These are phyloP conservation scores for Theretra japonica DNA, from an alignment of 2,888 invertebrate genomes.

Conservation along the genomic window DNA sequence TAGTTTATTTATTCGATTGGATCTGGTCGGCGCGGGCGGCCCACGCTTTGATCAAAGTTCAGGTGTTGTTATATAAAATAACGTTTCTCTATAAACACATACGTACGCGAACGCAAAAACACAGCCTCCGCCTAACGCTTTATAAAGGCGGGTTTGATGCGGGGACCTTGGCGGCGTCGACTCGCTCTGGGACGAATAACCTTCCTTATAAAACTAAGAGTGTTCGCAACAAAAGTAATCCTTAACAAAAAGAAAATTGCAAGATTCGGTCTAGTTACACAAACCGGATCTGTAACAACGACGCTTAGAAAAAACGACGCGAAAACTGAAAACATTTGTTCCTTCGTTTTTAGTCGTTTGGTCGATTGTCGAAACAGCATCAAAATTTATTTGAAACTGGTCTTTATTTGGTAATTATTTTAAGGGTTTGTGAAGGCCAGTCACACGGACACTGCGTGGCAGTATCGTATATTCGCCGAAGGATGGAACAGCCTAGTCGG, in stretches of 20 bases:
- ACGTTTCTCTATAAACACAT: background rate
- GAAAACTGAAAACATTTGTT: conserved; percentile 16
- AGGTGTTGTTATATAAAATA: conserved; percentile 36
- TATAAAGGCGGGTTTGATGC: background rate
- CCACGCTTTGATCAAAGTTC: conserved; percentile 48
- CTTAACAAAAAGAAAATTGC: background rate
- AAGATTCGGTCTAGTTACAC: background rate
- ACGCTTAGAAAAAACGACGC: background rate
- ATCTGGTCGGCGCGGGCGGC: conserved; percentile 44
- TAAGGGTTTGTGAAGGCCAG: background rate
- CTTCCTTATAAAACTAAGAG: background rate
- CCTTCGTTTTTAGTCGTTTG: conserved; percentile 21
- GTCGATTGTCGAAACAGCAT: background rate
- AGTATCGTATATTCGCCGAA: conserved; percentile 26
- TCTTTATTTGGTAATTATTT: background rate
- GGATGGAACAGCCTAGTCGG: conserved; percentile 56
- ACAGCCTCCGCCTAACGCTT: background rate
- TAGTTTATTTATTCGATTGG: conserved; percentile 48
- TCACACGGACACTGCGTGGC: background rate
- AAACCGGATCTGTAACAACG: conserved; percentile 5
- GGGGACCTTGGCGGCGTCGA: background rate
- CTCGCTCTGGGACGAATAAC: background rate
- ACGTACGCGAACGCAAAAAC: background rate
- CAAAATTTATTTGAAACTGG: background rate
- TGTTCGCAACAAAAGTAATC: background rate